Evolutionary conservation across 2,888 invertebrate genomes (phyloP).

Genomic region (Amiota minor): DNA sequence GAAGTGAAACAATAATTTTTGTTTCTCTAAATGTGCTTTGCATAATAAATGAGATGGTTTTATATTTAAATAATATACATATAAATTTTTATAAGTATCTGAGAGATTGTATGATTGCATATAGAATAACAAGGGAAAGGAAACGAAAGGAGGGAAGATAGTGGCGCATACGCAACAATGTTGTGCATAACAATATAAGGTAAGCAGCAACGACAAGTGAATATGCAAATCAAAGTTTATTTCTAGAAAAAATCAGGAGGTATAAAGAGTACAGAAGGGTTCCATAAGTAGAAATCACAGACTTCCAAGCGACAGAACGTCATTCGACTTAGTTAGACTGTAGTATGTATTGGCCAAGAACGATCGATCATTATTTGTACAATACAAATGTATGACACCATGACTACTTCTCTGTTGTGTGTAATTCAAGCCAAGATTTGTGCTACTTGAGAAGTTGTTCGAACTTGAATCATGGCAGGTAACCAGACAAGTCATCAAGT

Average conservation of each 20-base stretch:
- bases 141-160: background rate
- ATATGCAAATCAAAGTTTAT: background rate
- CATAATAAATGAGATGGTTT: conserved; percentile 50
- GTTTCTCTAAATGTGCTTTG: conserved; percentile 38
- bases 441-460: conserved; percentile 24
- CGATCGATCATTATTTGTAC: background rate
- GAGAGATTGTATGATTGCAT: background rate
- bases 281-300: background rate
- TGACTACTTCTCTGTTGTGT: background rate
- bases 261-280: background rate
- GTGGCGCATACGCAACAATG: conserved; percentile 22
- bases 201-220: background rate
- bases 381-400: background rate
- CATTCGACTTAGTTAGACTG: background rate
- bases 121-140: background rate
- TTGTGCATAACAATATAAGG: conserved; percentile 21
- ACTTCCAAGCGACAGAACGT: background rate
- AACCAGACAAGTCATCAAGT: background rate
- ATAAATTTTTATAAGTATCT: conserved; percentile 1
- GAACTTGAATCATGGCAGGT: background rate
- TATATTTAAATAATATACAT: conserved; percentile 1
- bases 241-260: background rate
- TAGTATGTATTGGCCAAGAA: background rate
- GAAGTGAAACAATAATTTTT: conserved; percentile 37
- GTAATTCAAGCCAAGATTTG: conserved; percentile 16